Evolutionary conservation across 35 echinoderm and acorn worm species (phyloP).

Genomic region (Amphiura filiformis): DNA sequence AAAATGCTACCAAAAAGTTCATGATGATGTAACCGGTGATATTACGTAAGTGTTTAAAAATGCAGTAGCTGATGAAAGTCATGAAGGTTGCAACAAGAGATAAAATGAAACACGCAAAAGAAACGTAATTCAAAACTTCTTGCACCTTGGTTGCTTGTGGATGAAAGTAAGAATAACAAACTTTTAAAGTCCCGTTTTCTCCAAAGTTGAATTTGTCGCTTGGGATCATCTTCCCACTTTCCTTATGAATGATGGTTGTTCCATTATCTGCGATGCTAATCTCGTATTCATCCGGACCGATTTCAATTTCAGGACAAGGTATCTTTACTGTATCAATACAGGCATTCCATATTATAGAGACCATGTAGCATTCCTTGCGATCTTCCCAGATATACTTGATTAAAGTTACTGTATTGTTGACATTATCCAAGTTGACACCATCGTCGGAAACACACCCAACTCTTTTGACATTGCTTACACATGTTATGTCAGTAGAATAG

Average conservation of each 20-base stretch:
- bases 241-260: background rate
- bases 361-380: too few relatives aligned
- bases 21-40: background rate
- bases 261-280: background rate
- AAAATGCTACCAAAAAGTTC: background rate
- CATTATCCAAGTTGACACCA: too few relatives aligned
- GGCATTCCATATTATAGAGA: too few relatives aligned
- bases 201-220: background rate
- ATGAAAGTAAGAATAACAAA: background rate
- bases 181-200: background rate
- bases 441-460: too few relatives aligned
- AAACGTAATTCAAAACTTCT: background rate
- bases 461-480: too few relatives aligned
- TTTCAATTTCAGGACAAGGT: background rate
- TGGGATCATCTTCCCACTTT: background rate
- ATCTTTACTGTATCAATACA: background rate
- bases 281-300: background rate
- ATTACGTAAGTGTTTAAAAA: background rate
- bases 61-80: background rate
- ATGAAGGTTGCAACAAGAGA: background rate
- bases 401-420: too few relatives aligned
- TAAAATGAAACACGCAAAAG: background rate
- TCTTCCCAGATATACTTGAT: too few relatives aligned
- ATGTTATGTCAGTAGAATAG: too few relatives aligned
- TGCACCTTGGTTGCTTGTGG: background rate